Evolutionary conservation across 2,888 invertebrate species (phyloP).

Genomic region (Synergus umbraculus): DNA sequence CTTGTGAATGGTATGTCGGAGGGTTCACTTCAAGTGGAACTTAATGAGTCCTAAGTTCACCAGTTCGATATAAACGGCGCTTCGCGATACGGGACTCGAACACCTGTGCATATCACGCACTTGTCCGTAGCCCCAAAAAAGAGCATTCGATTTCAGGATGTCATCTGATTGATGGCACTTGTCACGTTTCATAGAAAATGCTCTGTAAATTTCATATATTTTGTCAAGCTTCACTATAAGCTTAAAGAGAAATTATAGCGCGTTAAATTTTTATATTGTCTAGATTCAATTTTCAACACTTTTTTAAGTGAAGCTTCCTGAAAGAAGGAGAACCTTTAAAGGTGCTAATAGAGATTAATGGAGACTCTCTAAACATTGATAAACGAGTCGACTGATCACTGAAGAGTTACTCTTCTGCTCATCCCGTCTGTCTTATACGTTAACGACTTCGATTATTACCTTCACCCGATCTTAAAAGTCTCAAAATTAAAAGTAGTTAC

Average conservation of each 20-base stretch:
- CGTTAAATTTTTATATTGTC: neutral
- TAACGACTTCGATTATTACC: slow-evolving; percentile 35
- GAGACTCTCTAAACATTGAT: slow-evolving; percentile 36
- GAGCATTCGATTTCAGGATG: neutral
- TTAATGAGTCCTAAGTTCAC: slow-evolving; percentile 72
- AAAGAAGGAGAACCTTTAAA: neutral
- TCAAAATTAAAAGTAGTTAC: neutral
- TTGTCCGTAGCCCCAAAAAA: neutral
- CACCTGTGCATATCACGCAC: slow-evolving; percentile 50
- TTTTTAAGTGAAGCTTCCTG: slow-evolving; percentile 2
- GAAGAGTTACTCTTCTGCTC: slow-evolving; percentile 13
- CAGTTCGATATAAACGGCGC: slow-evolving; percentile 50
- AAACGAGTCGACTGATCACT: slow-evolving; percentile 13
- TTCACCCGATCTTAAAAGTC: neutral
- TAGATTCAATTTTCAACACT: slow-evolving; percentile 5
- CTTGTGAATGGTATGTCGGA: slow-evolving; percentile 48
- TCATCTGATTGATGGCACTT: neutral
- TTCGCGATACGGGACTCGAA: slow-evolving; percentile 51
- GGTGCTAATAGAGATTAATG: slow-evolving; percentile 38
- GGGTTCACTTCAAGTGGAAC: slow-evolving; percentile 60
- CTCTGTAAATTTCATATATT: no score
- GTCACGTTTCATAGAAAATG: neutral
- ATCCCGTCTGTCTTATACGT: slow-evolving; percentile 3
- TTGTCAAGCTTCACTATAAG: neutral
- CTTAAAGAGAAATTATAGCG: no score